Evolutionary conservation across 2,888 invertebrate genomes (phyloP), one percentile per base, ranked within the genome.

Genomic region (Cynaeus angustus): DNA sequence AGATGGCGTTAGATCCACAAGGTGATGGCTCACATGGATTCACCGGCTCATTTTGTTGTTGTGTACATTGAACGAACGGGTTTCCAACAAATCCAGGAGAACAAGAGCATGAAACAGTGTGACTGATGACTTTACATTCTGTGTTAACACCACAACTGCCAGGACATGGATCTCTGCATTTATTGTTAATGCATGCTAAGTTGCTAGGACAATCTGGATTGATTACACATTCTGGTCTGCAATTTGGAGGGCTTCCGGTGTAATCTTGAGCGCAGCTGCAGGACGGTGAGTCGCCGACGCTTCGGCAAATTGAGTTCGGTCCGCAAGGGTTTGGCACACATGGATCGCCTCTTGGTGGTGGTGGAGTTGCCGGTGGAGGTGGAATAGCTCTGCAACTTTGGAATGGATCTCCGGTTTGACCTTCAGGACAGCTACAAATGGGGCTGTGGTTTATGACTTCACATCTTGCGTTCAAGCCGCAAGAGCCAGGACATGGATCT

Each of bases 1-100:
- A 92, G 80, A 93, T 86, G 1, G 96, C 94, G 82, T 96, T 96
- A 0, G 92, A 86, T 37, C 96, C 96, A 82, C 96, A 96, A 0
- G 95, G 95, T 30, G 94, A 94, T 59, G 95, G 94, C 81, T 94
- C 91, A 81, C 95, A 95, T 0, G 94, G 94, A 78, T 91, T 91
- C 3, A 88, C 84, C 12, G 87, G 86, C 79, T 89, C 88, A 75
- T 87, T 88, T 83, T 41, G 88, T 80, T 89, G 88, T 59, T 85
- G 85, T 61, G 91, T 85, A 80, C 95, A 95, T 80, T 94, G 93
- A 37, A 93, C 89, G 78, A 94, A 94, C 52, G 95, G 93, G 86
- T 95, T 93, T 70, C 96, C 96, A 6, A 91, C 91, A 82, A 88
- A 94, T 74, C 93, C 93, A 30, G 88, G 84, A 21, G 88, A 88